Evolutionary conservation across 2,888 invertebrate genomes (phyloP).

Genomic region (Andrena haemorrhoa): DNA sequence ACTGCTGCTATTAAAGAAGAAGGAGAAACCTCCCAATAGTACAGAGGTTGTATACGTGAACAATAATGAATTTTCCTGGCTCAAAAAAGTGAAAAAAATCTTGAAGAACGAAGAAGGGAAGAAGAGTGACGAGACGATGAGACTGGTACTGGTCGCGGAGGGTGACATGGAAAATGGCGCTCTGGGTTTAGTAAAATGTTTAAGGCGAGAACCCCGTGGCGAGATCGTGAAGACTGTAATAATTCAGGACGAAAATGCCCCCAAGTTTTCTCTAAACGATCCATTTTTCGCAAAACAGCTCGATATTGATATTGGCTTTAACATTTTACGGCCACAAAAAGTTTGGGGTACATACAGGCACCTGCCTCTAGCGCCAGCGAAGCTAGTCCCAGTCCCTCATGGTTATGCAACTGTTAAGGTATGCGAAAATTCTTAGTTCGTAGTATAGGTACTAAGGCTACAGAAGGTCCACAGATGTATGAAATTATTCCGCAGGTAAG

Average conservation of each 20-base stretch:
- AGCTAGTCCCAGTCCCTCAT: slow-evolving; percentile 87
- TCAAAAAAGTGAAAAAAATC: slow-evolving; percentile 79
- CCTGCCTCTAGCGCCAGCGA: slow-evolving; percentile 87
- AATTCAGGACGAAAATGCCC: slow-evolving; percentile 87
- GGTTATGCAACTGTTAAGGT: slow-evolving; percentile 90
- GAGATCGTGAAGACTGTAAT: slow-evolving; percentile 88
- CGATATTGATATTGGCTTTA: slow-evolving; percentile 87
- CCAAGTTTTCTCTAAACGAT: slow-evolving; percentile 88
- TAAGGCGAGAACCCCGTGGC: slow-evolving; percentile 91
- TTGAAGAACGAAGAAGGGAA: slow-evolving; percentile 83
- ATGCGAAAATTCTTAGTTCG: background rate
- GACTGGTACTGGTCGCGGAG: slow-evolving; percentile 89
- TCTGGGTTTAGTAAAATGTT: slow-evolving; percentile 95
- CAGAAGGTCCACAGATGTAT: background rate
- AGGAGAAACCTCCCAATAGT: slow-evolving; percentile 72
- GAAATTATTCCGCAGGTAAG: background rate
- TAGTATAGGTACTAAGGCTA: background rate
- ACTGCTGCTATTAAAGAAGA: slow-evolving; percentile 73
- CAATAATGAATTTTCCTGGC: slow-evolving; percentile 82
- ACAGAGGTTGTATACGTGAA: slow-evolving; percentile 71
- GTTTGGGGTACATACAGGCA: slow-evolving; percentile 95
- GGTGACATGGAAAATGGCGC: slow-evolving; percentile 90
- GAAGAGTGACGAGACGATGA: slow-evolving; percentile 84
- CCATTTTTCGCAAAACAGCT: slow-evolving; percentile 89
- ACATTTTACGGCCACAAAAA: slow-evolving; percentile 80